These are phyloP conservation scores for Eurosta solidaginis DNA, from an alignment of 1,140 invertebrate genomes.

Conservation along the genomic window DNA sequence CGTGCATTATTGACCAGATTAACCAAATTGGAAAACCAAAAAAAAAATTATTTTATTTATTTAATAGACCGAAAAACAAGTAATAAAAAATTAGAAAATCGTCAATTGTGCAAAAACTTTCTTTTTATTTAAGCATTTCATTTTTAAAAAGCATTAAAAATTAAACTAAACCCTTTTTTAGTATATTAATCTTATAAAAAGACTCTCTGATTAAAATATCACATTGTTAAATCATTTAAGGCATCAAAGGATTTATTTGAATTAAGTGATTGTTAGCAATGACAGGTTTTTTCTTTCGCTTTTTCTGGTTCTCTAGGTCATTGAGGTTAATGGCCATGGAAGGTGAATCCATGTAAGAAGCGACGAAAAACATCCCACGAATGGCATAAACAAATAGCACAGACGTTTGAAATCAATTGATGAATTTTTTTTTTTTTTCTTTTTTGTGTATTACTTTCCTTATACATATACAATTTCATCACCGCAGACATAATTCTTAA, in stretches of 20 bases:
- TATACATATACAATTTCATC: neutral
- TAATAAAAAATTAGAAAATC: too few relatives aligned
- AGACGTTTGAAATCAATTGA: too few relatives aligned
- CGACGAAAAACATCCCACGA: neutral
- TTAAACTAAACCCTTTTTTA: too few relatives aligned
- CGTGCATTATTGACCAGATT: too few relatives aligned
- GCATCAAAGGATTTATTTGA: neutral
- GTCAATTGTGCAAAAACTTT: too few relatives aligned
- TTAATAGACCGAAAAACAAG: too few relatives aligned
- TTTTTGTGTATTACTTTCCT: neutral
- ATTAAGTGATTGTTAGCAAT: neutral
- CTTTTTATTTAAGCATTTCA: too few relatives aligned
- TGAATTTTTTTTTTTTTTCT: neutral
- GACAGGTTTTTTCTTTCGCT: neutral
- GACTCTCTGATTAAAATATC: too few relatives aligned
- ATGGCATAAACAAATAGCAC: neutral
- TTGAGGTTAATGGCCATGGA: neutral
- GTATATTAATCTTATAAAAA: too few relatives aligned
- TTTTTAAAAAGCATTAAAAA: too few relatives aligned
- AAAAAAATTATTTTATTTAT: too few relatives aligned
- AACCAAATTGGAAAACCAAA: too few relatives aligned
- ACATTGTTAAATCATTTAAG: neutral
- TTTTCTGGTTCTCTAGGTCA: neutral
- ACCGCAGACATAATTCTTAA: neutral
- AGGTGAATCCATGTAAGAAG: neutral